These are phyloP conservation scores for Pycnonotus jocosus DNA, from an alignment of 2,113 vertebrate species.

Conservation along the genomic window DNA sequence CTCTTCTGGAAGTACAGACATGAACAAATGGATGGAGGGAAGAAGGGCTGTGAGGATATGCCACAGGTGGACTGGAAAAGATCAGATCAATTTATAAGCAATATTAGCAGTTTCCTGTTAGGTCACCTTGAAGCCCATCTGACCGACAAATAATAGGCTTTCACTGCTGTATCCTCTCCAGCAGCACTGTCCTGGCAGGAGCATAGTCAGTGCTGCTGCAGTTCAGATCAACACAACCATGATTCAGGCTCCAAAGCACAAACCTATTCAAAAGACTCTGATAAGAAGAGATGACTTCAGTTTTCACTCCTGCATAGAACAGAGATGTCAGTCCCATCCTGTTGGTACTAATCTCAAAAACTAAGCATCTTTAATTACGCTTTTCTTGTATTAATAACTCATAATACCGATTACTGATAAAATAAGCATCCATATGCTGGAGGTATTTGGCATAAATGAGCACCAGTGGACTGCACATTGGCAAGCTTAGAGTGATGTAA, in stretches of 20 bases:
- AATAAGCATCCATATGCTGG: background rate
- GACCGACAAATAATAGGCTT: background rate
- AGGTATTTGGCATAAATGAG: constrained; percentile 20
- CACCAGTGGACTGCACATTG: background rate
- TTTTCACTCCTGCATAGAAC: background rate
- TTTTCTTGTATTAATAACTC: background rate
- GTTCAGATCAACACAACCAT: background rate
- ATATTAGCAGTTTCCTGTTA: background rate
- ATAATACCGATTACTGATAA: background rate
- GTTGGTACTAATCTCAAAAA: background rate
- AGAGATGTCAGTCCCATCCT: background rate
- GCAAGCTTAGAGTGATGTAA: background rate
- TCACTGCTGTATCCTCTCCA: background rate
- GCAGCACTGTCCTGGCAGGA: background rate
- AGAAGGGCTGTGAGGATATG: background rate
- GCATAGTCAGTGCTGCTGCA: background rate
- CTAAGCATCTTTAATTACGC: background rate
- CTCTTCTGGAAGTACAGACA: background rate
- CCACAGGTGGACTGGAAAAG: background rate
- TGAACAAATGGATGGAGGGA: background rate
- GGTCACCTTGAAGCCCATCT: background rate
- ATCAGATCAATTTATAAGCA: background rate
- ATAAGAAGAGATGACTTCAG: background rate
- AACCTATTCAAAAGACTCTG: background rate
- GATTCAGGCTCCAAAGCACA: background rate